These are phyloP conservation scores for Epiblema foenella DNA, from an alignment of 2,888 invertebrate genomes.

Conservation along the genomic window DNA sequence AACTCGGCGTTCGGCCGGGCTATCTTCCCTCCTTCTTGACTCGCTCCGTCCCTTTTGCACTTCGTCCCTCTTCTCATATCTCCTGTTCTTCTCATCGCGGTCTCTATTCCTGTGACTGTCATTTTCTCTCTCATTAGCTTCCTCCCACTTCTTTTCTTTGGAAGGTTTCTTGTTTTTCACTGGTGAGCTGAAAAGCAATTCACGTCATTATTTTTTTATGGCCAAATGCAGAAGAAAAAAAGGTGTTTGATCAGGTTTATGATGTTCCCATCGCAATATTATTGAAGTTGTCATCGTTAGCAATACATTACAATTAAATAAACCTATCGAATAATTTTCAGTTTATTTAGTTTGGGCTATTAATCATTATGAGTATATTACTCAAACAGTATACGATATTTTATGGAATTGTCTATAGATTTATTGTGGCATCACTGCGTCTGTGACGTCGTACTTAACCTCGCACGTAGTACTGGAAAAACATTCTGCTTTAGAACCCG, in stretches of 20 bases:
- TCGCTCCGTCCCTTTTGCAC: slow-evolving; percentile 54
- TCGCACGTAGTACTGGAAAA: not conserved
- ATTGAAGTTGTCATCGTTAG: not conserved
- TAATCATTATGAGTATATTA: slow-evolving; percentile 7
- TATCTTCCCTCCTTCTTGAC: slow-evolving; percentile 58
- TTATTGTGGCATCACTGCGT: not conserved
- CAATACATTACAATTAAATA: no score
- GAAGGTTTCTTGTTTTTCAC: slow-evolving; percentile 58
- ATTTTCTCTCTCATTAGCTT: slow-evolving; percentile 68
- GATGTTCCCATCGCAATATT: not conserved
- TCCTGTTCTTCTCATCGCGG: slow-evolving; percentile 73
- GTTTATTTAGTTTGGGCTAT: slow-evolving; percentile 12
- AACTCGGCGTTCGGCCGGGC: slow-evolving; percentile 58
- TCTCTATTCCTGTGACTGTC: slow-evolving; percentile 73
- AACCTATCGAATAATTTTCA: no score
- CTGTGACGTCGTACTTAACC: not conserved
- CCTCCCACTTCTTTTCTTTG: slow-evolving; percentile 68
- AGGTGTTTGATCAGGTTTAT: slow-evolving; percentile 14
- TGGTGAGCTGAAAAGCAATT: slow-evolving; percentile 70
- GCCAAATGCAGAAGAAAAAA: not conserved
- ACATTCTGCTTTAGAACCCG: not conserved
- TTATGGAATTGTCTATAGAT: not conserved
- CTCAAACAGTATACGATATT: not conserved
- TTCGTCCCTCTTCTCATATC: slow-evolving; percentile 73
- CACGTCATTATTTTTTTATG: not conserved